phyloP scores from a whole-genome alignment of 2,797 vertebrate species.

The Semaprochilodus insignis region DNA sequence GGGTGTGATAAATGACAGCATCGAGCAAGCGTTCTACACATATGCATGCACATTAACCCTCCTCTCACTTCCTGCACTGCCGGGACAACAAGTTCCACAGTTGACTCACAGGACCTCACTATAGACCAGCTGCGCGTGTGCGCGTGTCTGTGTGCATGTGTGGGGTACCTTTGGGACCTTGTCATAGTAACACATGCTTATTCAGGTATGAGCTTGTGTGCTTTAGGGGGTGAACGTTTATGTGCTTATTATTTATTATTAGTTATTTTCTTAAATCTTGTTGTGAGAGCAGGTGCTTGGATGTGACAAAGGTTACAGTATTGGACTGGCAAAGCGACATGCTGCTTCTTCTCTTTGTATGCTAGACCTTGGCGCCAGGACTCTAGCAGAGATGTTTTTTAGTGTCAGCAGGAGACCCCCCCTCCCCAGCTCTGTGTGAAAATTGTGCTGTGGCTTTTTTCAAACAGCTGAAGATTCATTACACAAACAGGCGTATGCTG shows the following conservation, averaged over 20 bases:
- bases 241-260: neutral
- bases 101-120: conserved; percentile 45
- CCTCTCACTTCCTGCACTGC: conserved; percentile 37
- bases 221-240: neutral
- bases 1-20: conserved; percentile 27
- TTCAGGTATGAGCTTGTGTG: neutral
- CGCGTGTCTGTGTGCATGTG: too few relatives aligned
- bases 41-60: conserved; percentile 20
- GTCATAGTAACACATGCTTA: conserved; percentile 10
- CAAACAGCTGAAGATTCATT: neutral
- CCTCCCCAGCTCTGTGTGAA: neutral
- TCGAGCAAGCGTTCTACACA: conserved; percentile 32
- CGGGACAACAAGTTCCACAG: conserved; percentile 47
- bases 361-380: neutral
- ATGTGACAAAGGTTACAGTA: conserved; percentile 12
- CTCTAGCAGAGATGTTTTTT: conserved; percentile 3
- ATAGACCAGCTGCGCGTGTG: conserved; percentile 55
- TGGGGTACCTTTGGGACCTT: neutral
- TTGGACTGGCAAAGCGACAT: neutral
- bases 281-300: neutral
- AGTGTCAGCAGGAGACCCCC: neutral
- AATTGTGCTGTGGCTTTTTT: neutral
- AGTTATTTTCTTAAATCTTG: neutral
- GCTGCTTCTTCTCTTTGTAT: neutral
- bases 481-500: neutral